Evolutionary conservation across 2,113 vertebrate species (phyloP).

Genomic region (Coryphaenoides rupestris): DNA sequence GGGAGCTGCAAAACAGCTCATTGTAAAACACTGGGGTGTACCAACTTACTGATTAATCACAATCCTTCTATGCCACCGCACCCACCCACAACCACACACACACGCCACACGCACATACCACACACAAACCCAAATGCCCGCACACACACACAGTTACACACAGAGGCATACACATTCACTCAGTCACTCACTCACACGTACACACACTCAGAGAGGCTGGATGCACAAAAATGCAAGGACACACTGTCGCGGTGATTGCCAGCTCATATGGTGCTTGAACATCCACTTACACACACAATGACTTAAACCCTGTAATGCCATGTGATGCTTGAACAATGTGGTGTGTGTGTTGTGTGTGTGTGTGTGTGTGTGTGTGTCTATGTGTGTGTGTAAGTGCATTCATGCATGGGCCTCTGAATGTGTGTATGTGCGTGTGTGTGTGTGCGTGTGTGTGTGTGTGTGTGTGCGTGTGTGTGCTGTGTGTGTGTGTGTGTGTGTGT

Average conservation of each 20-base stretch:
- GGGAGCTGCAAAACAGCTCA: too few relatives aligned
- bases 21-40: too few relatives aligned
- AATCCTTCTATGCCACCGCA: too few relatives aligned
- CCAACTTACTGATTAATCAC: too few relatives aligned
- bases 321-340: background rate
- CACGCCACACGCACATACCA: too few relatives aligned
- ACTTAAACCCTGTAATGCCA: background rate
- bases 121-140: too few relatives aligned
- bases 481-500: slow-evolving; percentile 14
- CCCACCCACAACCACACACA: too few relatives aligned
- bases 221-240: background rate
- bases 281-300: slow-evolving; percentile 7
- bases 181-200: background rate
- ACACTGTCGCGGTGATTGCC: background rate
- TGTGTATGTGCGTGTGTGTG: slow-evolving; percentile 13
- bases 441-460: slow-evolving; percentile 15
- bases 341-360: background rate
- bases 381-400: background rate
- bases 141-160: too few relatives aligned
- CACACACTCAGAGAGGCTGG: slow-evolving; percentile 4
- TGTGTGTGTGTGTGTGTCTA: background rate
- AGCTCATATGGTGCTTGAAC: background rate
- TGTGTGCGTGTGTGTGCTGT: slow-evolving; percentile 13
- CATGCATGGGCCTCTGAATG: slow-evolving; percentile 3
- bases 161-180: too few relatives aligned